Percentiles rank a stretch among this genome's conserved stretches.
These are phyloP conservation scores for Drosophila ananassae DNA, from an alignment of 1,140 invertebrate genomes.

Conservation along the genomic window DNA sequence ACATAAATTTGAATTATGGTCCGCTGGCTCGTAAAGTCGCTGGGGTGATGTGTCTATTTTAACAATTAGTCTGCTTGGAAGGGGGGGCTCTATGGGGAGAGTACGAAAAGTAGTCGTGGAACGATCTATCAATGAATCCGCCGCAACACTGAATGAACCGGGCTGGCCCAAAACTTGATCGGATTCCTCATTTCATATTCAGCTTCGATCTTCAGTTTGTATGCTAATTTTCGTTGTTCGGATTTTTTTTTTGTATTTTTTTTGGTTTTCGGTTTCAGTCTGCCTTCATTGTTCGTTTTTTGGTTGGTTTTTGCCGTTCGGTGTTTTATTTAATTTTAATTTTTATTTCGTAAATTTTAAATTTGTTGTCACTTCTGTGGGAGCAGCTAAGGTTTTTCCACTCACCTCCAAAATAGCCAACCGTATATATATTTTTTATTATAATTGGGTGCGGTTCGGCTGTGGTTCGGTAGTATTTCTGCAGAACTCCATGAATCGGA, in stretches of 20 bases:
- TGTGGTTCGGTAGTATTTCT: conserved; percentile 65
- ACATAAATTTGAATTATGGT: conserved; percentile 56
- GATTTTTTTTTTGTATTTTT: not conserved
- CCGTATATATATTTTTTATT: conserved; percentile 55
- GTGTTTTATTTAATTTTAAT: conserved; percentile 81
- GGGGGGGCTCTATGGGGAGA: not conserved
- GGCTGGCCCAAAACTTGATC: conserved; percentile 49
- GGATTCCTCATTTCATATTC: conserved; percentile 67
- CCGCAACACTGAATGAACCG: conserved; percentile 63
- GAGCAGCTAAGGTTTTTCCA: conserved; percentile 69
- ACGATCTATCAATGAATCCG: conserved; percentile 76
- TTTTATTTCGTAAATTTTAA: conserved; percentile 82
- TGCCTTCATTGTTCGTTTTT: conserved; percentile 41
- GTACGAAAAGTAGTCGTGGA: conserved; percentile 10
- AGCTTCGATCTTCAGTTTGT: conserved; percentile 60
- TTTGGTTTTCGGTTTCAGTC: conserved; percentile 39
- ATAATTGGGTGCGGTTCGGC: conserved; percentile 70
- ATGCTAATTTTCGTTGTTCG: conserved; percentile 65
- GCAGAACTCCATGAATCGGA: conserved; percentile 69
- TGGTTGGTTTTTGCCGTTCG: conserved; percentile 29
- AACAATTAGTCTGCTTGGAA: conserved; percentile 36
- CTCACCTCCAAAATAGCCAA: conserved; percentile 19
- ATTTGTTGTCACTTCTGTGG: conserved; percentile 81
- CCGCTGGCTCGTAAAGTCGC: conserved; percentile 39
- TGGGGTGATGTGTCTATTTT: conserved; percentile 52